Base-by-base conservation (phyloP, 2,888 invertebrate species). In the Megalurothrips usitatus region DNA sequence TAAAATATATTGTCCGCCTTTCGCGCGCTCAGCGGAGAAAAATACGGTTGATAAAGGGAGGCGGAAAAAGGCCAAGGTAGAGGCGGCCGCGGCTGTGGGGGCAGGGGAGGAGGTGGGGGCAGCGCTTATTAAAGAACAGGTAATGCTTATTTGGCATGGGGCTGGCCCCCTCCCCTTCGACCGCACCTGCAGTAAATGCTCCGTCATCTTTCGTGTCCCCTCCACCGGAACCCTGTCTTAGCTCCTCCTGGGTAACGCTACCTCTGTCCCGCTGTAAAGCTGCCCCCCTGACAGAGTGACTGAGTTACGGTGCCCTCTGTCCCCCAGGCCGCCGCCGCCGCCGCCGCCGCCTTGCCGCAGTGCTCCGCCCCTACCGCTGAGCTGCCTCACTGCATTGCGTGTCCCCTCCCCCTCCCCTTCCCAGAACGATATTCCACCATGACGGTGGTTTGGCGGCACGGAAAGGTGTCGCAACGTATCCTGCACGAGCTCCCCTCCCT, bases 141-240 rank as follows among this genome's bases (percentile, higher is more conserved):
- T 75, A 75, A 75, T 75, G 68, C 68, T 75, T 75, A 75, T 75
- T 75, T 75, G 68, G 68, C 68, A n/a, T 58, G 58, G 58, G 68
- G 68, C 68, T n/a, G 26, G 34, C 11, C 58, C 58, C 58, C 58
- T 8, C 58, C 58, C 58, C 58, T 8, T 6, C 34, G 58, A 17
- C 58, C n/a, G 58, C 58, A 58, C 58, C 58, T 58, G 58, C 58
- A 58, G 6, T 14, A n/a, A 17, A n/a, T 58, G 58, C 58, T 6
- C 34, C 34, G 34, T 43, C 34, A 43, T 43, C 34, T 43, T 6
- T 43, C 34, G 34, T 43, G 34, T 43, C 34, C 6, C 34, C 6
- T 43, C 34, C 6, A 43, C 6, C 34, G 3, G 34, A 43, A 43
- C 6, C 34, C 34, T 43, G 34, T 43, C 34, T 43, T 43, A n/a